Conservation (phyloP, 2,113 vertebrate species). For the Pundamilia nyererei region DNA sequence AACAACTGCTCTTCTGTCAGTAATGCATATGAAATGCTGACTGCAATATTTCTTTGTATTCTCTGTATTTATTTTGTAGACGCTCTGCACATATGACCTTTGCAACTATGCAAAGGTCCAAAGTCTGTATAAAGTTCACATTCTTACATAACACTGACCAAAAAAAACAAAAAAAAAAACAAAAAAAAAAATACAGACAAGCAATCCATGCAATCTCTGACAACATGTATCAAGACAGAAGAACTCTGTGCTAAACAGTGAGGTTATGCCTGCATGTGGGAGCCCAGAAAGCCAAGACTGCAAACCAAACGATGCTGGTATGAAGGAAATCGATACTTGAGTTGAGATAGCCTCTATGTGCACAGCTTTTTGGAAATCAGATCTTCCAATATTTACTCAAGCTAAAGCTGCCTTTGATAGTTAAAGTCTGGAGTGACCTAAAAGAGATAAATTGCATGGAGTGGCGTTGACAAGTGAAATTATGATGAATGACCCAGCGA, state of each 20-base stretch:
- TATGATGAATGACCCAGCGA: not conserved
- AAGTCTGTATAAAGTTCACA: not conserved
- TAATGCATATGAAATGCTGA: not conserved
- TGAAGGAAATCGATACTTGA: slow-evolving; percentile 32
- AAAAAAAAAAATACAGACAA: not conserved
- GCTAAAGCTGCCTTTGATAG: slow-evolving; percentile 1
- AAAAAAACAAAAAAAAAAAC: not conserved
- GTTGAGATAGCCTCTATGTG: not conserved
- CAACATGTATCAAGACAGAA: not conserved
- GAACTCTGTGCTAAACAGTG: not conserved
- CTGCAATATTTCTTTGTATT: not conserved
- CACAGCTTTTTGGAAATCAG: slow-evolving; percentile 5
- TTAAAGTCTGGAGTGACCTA: not conserved
- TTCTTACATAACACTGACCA: not conserved
- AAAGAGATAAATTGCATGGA: not conserved
- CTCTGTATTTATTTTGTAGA: not conserved
- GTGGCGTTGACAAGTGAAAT: not conserved
- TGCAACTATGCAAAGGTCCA: not conserved
- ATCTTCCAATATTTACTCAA: slow-evolving; percentile 19
- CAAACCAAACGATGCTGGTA: slow-evolving; percentile 18
- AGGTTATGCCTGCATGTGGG: slow-evolving; percentile 6
- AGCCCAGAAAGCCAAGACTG: slow-evolving; percentile 1
- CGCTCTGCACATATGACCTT: not conserved
- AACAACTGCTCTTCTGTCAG: not conserved
- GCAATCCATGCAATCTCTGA: not conserved